Percentiles rank a stretch among this genome's conserved stretches.
Evolutionary conservation across 1,140 invertebrate genomes (phyloP).

Genomic region (Brachionus rotundiformis): DNA sequence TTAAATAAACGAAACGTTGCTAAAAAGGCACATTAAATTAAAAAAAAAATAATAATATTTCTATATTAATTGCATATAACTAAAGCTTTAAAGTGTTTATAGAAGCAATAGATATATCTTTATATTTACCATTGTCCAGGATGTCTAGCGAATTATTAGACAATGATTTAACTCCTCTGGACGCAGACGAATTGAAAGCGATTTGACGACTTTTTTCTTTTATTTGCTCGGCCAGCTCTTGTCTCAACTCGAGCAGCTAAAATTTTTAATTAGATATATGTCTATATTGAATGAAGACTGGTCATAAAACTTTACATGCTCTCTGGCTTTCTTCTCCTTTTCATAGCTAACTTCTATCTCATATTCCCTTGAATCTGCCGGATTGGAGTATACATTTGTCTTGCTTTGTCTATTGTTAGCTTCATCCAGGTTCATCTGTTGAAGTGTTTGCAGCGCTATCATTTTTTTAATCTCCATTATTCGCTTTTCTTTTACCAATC

Average conservation of each 20-base stretch:
- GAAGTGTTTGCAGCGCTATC: slow-evolving; percentile 45
- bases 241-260: slow-evolving; percentile 41
- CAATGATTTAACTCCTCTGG: background rate
- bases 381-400: background rate
- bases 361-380: background rate
- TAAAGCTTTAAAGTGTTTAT: slow-evolving; percentile 39
- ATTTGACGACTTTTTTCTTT: slow-evolving; percentile 38
- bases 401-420: background rate
- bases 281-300: background rate
- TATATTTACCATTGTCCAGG: slow-evolving; percentile 41
- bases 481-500: slow-evolving; percentile 24
- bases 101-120: slow-evolving; percentile 47
- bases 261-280: slow-evolving; percentile 19
- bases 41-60: slow-evolving; percentile 10
- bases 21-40: slow-evolving; percentile 6
- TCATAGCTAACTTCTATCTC: slow-evolving; percentile 25
- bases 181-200: background rate
- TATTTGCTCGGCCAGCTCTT: slow-evolving; percentile 48
- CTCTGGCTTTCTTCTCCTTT: slow-evolving; percentile 44
- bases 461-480: slow-evolving; percentile 50
- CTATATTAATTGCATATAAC: background rate
- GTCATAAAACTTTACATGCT: slow-evolving; percentile 46
- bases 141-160: slow-evolving; percentile 24
- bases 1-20: slow-evolving; percentile 10
- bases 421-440: slow-evolving; percentile 43